phyloP scores from a whole-genome alignment of 1,140 invertebrate genomes.

The Rhopalosiphum padi region DNA sequence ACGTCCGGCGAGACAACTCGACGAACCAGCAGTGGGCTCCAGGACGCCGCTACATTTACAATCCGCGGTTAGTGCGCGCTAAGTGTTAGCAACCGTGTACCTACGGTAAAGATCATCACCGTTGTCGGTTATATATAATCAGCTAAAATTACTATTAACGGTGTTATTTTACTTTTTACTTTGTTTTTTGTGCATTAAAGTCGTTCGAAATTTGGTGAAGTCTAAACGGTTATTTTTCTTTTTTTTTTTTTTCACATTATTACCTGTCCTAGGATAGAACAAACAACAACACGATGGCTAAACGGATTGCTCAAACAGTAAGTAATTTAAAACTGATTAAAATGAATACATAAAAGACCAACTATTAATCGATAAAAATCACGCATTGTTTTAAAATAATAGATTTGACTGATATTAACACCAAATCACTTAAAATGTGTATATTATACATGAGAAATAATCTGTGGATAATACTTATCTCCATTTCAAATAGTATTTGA shows the following conservation, averaged over 20 bases:
- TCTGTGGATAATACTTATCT: not conserved
- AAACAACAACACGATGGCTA: not conserved
- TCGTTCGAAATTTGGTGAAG: not conserved
- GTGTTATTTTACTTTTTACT: not conserved
- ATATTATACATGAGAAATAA: not conserved
- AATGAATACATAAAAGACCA: not conserved
- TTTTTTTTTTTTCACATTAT: too few relatives aligned
- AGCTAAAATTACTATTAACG: not conserved
- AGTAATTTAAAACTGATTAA: not conserved
- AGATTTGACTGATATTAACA: not conserved
- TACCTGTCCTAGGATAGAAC: not conserved
- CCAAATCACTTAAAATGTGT: not conserved
- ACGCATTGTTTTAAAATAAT: not conserved
- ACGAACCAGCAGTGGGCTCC: slow-evolving; percentile 35
- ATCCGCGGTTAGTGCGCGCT: not conserved
- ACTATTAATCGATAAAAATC: not conserved
- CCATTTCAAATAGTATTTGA: not conserved
- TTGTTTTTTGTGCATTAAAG: not conserved
- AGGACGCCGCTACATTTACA: slow-evolving; percentile 14
- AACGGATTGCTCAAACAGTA: not conserved
- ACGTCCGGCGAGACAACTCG: slow-evolving; percentile 6
- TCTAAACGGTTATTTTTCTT: not conserved
- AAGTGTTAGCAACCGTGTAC: not conserved
- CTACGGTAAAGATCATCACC: not conserved
- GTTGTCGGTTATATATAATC: not conserved